Conservation (phyloP, 1,140 invertebrate species). For the Procambarus virginalis region DNA sequence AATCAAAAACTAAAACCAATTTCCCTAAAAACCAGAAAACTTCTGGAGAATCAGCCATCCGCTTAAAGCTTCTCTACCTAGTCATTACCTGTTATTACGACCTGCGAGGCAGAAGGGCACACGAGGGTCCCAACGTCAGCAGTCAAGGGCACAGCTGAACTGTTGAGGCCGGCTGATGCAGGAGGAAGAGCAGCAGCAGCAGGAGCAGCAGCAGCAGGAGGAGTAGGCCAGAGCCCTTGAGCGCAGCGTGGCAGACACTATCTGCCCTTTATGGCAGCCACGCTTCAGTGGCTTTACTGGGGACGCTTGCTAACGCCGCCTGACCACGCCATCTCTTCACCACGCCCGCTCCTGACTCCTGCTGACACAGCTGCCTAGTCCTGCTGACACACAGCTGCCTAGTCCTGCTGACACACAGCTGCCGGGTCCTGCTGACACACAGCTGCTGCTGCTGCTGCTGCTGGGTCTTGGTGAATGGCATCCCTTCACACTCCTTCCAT, state of each 20-base stretch:
- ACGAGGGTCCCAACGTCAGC: background rate
- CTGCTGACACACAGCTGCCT: background rate
- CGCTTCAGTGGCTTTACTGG: conserved; percentile 58
- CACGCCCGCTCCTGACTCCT: conserved; percentile 2
- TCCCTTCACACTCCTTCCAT: too few relatives aligned
- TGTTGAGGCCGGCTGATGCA: background rate
- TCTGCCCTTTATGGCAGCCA: conserved; percentile 49
- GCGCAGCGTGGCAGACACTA: conserved; percentile 12
- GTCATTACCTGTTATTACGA: conserved; percentile 48
- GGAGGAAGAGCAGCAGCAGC: background rate
- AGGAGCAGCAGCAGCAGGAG: background rate
- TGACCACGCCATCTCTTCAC: conserved; percentile 28
- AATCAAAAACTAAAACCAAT: conserved; percentile 42
- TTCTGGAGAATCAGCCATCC: conserved; percentile 21
- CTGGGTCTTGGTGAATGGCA: background rate
- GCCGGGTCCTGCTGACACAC: background rate
- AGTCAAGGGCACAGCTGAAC: background rate
- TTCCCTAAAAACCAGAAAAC: conserved; percentile 44
- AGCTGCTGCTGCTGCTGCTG: background rate
- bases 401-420: background rate
- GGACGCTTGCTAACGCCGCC: conserved; percentile 41
- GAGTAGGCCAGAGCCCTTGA: background rate
- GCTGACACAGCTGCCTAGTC: conserved; percentile 23
- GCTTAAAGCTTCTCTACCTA: conserved; percentile 19
- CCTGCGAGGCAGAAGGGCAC: background rate